Evolutionary conservation across 2,888 invertebrate genomes (phyloP), one percentile per base, ranked within the genome.

Genomic region (Caenorhabditis uteleia): DNA sequence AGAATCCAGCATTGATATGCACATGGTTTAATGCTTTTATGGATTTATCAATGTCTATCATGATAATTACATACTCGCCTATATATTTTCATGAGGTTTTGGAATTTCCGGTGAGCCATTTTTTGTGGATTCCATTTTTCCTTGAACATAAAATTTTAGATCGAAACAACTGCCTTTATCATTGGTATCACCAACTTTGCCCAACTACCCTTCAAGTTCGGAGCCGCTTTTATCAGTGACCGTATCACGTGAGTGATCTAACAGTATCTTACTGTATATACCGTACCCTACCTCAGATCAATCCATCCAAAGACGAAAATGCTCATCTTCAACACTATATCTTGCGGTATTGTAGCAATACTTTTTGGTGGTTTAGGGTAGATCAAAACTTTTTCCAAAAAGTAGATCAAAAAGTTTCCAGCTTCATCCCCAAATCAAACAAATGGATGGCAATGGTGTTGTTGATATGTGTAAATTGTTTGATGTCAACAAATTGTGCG

Each of bases 11-110:
- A 5, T 8, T 64, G n/a, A n/a, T 58, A 0, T 64, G 64, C 23
- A 49, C 49, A 18, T 64, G 64, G 64, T 54, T 58, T 34, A 64
- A 64, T 34, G 53, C 64, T 5, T 64, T 64, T 20, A 49, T 58
- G 54, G 64, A 64, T 33, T 27, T 64, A 5, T 56, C 64, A 2
- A 51, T 56, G 58, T 51, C 58, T 7, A 64, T 64, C 20, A 47
- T 64, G 48, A 47, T 64, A 3, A 49, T 58, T 33, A 64, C 64
- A 1, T 58, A 64, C 26, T 49, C 58, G 1, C 58, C 64, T 5
- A 58, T 54, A 8, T 64, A 58, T 33, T 58, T 64, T 34, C 39
- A 58, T 44, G 29, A 34, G 12, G 58, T 64, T 20, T 31, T 64
- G 8, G 54, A 54, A 20, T 58, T 58, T 26, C 50, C 57, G 34